Conservation (phyloP, 2,888 invertebrate species). For the Agrilus cyanescens region DNA sequence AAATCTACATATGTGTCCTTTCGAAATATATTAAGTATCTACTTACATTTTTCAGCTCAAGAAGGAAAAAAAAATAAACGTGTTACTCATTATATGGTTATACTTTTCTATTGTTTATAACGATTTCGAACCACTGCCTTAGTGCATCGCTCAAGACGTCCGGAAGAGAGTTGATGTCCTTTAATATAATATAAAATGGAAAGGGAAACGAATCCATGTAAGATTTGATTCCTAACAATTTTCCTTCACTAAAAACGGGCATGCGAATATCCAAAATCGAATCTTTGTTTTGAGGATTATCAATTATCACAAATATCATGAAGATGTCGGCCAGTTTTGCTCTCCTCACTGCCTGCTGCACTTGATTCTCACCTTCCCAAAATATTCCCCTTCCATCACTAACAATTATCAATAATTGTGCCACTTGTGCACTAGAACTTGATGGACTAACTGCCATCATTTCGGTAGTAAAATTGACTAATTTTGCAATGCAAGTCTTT, state of each 20-base stretch:
- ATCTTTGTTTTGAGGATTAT: slow-evolving; percentile 85
- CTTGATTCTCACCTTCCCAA: slow-evolving; percentile 70
- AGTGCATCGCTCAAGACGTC: slow-evolving; percentile 88
- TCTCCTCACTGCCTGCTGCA: slow-evolving; percentile 66
- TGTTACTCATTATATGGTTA: neutral
- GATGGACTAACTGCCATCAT: slow-evolving; percentile 39
- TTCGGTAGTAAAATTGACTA: slow-evolving; percentile 68
- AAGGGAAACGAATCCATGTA: slow-evolving; percentile 97
- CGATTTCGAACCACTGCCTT: slow-evolving; percentile 97
- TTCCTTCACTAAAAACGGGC: slow-evolving; percentile 54
- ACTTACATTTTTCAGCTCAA: neutral
- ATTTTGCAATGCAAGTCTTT: slow-evolving; percentile 73
- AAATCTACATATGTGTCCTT: neutral
- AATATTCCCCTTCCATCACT: slow-evolving; percentile 93
- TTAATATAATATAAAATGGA: slow-evolving; percentile 89
- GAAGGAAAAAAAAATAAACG: neutral
- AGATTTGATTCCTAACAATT: slow-evolving; percentile 52
- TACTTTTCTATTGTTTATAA: slow-evolving; percentile 44
- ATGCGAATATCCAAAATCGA: slow-evolving; percentile 84
- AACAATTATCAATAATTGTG: slow-evolving; percentile 81
- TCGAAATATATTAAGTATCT: neutral
- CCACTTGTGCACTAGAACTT: slow-evolving; percentile 45
- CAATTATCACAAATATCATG: slow-evolving; percentile 89
- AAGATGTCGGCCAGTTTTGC: slow-evolving; percentile 79
- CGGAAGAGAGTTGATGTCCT: slow-evolving; percentile 81